Base-by-base conservation (phyloP, 2,888 invertebrate species). In the Nematopogon swammerdamellus region DNA sequence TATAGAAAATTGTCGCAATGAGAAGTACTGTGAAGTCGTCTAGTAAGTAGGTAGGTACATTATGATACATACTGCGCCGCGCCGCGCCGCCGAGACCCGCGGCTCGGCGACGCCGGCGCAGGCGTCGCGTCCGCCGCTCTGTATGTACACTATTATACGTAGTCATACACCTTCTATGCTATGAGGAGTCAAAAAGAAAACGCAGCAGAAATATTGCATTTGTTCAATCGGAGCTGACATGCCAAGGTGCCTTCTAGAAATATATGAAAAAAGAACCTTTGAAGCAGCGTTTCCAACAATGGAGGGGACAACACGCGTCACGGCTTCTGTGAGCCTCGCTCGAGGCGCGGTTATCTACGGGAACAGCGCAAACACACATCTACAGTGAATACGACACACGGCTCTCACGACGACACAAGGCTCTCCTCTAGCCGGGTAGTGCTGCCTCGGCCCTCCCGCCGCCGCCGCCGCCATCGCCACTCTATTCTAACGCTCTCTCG, bases 201-300 rank as follows among this genome's bases (percentile, higher is more conserved):
- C 76, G 74, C 76, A 79, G 77, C 77, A 67, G 70, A 75, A 75
- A 25, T 18, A 18, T 20, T 19, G 25, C 19, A 45, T 45, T 74
- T 74, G 70, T 74, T 76, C 72, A 74, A 74, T 74, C 76, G 76
- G 75, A 75, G 75, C 70, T 74, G 68, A 73, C 79, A 79, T 79
- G 79, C 79, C 79, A 79, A 76, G 71, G 79, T 77, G 79, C 80
- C 79, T 65, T 77, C 80, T 79, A 79, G 75, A 17, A 70, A 76
- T 75, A 79, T 76, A 67, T 68, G 68, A 72, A 76, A 72, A 44
- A 65, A 71, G 68, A 79, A 80, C 79, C 79, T 76, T 73, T 76
- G 68, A 72, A 80, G 79, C 72, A 79, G 77, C 75, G 71, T 73
- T 70, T 82, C 81, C 72, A 82, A 81, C 76, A 73, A 80, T 72